Percentiles rank a stretch among this genome's conserved stretches.
Evolutionary conservation across 1,140 invertebrate genomes (phyloP).

Genomic region (Hycleus cichorii): DNA sequence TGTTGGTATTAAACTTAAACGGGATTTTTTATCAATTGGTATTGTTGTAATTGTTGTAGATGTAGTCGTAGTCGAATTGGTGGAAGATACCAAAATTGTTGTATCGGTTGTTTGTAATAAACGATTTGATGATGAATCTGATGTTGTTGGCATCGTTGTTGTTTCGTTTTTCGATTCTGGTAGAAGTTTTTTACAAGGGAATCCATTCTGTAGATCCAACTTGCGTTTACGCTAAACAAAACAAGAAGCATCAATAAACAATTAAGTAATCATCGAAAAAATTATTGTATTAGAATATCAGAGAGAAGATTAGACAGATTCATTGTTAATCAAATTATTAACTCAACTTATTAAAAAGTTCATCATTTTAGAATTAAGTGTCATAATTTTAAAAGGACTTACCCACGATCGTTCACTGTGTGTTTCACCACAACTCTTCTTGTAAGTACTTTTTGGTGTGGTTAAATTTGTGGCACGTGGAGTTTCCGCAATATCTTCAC

Average conservation of each 20-base stretch:
- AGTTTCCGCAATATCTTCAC: slow-evolving; percentile 14
- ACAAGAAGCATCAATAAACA: no score
- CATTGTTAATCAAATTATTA: slow-evolving; percentile 33
- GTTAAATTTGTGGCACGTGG: slow-evolving; percentile 16
- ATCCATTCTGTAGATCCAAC: slow-evolving; percentile 41
- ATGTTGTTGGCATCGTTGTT: not conserved
- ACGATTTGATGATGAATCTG: not conserved
- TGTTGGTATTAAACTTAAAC: slow-evolving; percentile 57
- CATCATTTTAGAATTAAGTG: no score
- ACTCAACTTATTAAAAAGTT: slow-evolving; percentile 12
- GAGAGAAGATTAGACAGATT: slow-evolving; percentile 38
- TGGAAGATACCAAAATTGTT: no score
- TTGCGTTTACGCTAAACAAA: slow-evolving; percentile 41
- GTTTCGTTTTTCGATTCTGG: slow-evolving; percentile 20
- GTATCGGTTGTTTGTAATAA: no score
- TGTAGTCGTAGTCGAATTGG: not conserved
- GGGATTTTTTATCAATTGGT: slow-evolving; percentile 28
- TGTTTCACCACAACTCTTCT: slow-evolving; percentile 20
- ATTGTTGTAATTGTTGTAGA: not conserved
- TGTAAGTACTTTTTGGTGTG: slow-evolving; percentile 25
- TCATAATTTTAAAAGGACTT: slow-evolving; percentile 2
- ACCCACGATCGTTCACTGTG: slow-evolving; percentile 27
- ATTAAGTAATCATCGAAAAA: no score
- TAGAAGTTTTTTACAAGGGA: slow-evolving; percentile 42
- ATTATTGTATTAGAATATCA: slow-evolving; percentile 19